phyloP scores from a whole-genome alignment of 2,113 vertebrate genomes.

The Eretmochelys imbricata region DNA sequence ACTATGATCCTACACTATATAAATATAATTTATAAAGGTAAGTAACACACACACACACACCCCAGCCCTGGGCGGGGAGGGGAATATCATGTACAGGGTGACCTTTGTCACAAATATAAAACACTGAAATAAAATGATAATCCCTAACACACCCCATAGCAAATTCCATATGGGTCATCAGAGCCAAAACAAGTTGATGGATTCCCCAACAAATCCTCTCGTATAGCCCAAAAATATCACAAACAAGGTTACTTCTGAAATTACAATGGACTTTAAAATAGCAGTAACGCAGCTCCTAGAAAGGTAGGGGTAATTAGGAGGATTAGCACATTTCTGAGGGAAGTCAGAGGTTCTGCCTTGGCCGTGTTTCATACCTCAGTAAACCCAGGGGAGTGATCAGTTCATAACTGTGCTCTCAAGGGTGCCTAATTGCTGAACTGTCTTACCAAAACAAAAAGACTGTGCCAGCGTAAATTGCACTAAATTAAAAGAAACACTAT shows the following conservation, averaged over 20 bases:
- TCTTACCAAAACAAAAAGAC: constrained; percentile 66
- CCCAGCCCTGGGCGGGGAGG: not conserved
- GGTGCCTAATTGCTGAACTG: constrained; percentile 44
- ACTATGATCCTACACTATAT: not conserved
- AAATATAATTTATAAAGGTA: not conserved
- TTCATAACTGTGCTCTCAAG: constrained; percentile 58
- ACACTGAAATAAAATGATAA: not conserved
- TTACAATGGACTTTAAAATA: not conserved
- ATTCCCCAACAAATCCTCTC: not conserved
- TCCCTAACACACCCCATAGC: not conserved
- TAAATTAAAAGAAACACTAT: constrained; percentile 63
- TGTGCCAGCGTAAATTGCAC: constrained; percentile 57
- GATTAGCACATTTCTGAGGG: constrained; percentile 52
- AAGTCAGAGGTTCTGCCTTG: constrained; percentile 51
- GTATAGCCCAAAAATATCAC: not conserved
- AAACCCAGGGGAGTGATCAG: constrained; percentile 61
- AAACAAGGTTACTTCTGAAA: not conserved
- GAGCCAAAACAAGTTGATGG: not conserved
- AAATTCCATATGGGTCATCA: not conserved
- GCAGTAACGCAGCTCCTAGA: not conserved
- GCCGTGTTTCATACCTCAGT: constrained; percentile 50
- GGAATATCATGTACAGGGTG: not conserved
- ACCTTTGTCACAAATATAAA: not conserved
- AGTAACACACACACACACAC: not conserved
- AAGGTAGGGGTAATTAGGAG: constrained; percentile 10